Conservation (phyloP, 2,888 invertebrate genomes). For the Orchestes rusci region DNA sequence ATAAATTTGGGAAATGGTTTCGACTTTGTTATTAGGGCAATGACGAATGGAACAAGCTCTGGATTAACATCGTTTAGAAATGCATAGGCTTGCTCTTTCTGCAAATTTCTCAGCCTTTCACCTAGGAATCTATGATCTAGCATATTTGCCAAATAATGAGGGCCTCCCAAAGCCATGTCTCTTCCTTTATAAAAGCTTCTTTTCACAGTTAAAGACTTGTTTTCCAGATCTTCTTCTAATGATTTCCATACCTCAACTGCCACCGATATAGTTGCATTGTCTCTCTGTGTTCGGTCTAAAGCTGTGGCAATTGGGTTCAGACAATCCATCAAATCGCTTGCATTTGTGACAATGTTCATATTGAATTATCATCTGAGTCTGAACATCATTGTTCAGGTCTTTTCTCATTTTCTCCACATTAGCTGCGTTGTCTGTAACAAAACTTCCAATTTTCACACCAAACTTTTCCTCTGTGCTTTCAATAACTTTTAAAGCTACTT, state of each 20-base stretch:
- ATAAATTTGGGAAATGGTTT: neutral
- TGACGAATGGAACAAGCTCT: neutral
- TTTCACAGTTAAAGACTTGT: neutral
- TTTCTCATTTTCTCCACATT: neutral
- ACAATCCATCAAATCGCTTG: neutral
- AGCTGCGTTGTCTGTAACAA: slow-evolving; percentile 1
- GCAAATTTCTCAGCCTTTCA: neutral
- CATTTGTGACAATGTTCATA: neutral
- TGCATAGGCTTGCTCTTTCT: neutral
- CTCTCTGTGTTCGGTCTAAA: slow-evolving; percentile 14
- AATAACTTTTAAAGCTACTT: neutral
- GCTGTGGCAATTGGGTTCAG: slow-evolving; percentile 8
- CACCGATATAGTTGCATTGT: slow-evolving; percentile 8
- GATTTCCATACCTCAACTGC: neutral
- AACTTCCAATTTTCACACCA: neutral
- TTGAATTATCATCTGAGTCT: too few species aligned
- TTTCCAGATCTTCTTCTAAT: neutral
- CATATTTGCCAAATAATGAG: neutral
- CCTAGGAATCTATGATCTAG: neutral
- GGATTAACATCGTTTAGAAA: neutral
- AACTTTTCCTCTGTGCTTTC: neutral
- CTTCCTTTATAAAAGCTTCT: neutral
- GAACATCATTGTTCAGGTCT: slow-evolving; percentile 4
- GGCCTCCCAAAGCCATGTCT: neutral
- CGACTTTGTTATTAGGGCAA: neutral